A percentile compares a stretch with the other conserved stretches of the same genome.
phyloP scores from a whole-genome alignment of 2,797 vertebrate genomes.

The Cichlasoma orientale region DNA sequence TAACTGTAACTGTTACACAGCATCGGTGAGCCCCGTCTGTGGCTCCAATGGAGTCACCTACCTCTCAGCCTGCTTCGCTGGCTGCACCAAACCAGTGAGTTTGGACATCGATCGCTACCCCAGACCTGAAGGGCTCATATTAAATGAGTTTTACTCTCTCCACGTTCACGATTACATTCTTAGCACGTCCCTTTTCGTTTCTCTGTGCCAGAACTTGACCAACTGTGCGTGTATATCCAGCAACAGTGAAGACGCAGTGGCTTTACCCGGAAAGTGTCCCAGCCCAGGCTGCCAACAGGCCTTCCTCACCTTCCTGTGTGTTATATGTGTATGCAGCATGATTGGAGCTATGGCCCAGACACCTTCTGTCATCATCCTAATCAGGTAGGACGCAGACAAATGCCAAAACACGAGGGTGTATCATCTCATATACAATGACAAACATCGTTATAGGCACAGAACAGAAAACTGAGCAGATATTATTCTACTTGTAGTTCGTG shows the following conservation, averaged over 20 bases:
- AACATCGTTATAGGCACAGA: neutral
- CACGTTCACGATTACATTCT: neutral
- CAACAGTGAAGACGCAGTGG: conserved; percentile 86
- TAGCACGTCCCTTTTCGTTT: neutral
- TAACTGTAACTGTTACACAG: conserved; percentile 95
- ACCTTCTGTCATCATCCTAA: conserved; percentile 96
- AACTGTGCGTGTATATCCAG: conserved; percentile 89
- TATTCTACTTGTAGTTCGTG: neutral
- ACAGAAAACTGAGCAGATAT: neutral
- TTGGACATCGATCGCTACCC: neutral
- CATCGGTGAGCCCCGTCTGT: conserved; percentile 95
- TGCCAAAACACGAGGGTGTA: neutral
- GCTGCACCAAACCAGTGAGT: conserved; percentile 92
- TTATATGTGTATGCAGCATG: conserved; percentile 98
- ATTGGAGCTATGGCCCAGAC: conserved; percentile 99
- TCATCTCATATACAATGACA: neutral
- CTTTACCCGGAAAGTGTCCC: conserved; percentile 93
- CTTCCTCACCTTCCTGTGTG: conserved; percentile 97
- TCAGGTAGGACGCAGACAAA: conserved; percentile 68
- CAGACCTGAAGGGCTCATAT: neutral
- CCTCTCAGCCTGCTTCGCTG: conserved; percentile 97
- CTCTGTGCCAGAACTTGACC: conserved; percentile 88
- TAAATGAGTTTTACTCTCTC: neutral
- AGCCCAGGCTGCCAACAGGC: conserved; percentile 95
- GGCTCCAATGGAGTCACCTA: conserved; percentile 95